Evolutionary conservation across 1,140 invertebrate species (phyloP).

Genomic region (Tetranychus urticae): DNA sequence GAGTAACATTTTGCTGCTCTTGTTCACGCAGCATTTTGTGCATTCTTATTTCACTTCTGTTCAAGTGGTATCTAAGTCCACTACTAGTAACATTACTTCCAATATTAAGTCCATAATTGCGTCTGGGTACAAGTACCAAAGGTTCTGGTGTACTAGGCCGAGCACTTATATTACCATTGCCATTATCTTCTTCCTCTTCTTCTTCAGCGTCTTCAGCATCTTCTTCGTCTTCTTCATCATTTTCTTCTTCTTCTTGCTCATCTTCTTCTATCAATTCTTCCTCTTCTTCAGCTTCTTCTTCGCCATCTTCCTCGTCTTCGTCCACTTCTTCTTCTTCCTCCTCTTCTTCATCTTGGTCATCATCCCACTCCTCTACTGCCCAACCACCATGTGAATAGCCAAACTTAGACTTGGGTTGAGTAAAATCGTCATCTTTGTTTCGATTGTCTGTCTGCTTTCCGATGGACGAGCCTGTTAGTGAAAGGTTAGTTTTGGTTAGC

Average conservation of each 20-base stretch:
- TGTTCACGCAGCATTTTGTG: no score
- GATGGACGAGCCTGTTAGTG: not conserved
- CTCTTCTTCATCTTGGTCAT: not conserved
- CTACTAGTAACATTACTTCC: conserved; percentile 27
- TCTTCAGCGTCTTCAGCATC: not conserved
- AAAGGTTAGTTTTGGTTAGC: not conserved
- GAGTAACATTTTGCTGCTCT: not conserved
- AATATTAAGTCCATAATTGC: not conserved
- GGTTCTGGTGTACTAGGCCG: no score
- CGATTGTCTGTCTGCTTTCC: not conserved
- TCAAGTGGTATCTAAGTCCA: conserved; percentile 35
- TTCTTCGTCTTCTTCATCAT: not conserved
- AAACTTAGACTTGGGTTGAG: not conserved
- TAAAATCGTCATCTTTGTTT: not conserved
- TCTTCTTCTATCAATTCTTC: not conserved
- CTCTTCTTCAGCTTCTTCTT: not conserved
- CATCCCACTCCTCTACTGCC: not conserved
- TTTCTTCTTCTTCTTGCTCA: not conserved
- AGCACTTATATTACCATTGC: no score
- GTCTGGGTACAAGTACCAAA: not conserved
- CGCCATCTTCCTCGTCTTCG: not conserved
- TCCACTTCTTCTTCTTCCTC: not conserved
- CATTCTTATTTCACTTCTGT: no score
- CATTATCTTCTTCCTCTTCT: not conserved
- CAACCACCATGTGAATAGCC: not conserved